Conservation (phyloP, 35 echinoderm and acorn worm genomes). For the Stichopus chloronotus region DNA sequence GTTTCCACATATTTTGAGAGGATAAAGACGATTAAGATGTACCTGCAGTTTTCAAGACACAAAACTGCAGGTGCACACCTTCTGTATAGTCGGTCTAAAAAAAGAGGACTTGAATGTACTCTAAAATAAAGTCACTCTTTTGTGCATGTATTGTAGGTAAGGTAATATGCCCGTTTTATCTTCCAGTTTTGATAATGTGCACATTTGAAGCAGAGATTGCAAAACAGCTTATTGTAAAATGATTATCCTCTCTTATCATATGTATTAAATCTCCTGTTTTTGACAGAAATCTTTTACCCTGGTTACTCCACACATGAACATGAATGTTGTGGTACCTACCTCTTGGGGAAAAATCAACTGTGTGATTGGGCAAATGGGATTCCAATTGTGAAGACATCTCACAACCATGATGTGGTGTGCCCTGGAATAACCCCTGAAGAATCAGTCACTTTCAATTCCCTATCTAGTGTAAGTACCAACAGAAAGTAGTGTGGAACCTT, state of each 20-base stretch:
- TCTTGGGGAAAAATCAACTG: neutral
- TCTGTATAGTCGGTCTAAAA: too few relatives aligned
- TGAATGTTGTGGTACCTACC: conserved; percentile 16
- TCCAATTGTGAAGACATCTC: neutral
- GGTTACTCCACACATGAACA: conserved; percentile 4
- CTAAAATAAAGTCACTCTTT: too few relatives aligned
- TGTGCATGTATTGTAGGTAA: too few relatives aligned
- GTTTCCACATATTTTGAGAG: too few relatives aligned
- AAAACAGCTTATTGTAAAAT: too few relatives aligned
- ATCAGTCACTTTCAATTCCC: conserved; percentile 29
- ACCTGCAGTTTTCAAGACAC: too few relatives aligned
- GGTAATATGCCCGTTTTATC: too few relatives aligned
- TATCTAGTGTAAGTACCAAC: conserved; percentile 21
- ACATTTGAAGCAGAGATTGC: too few relatives aligned
- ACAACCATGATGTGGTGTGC: conserved; percentile 18
- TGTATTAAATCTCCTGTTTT: neutral
- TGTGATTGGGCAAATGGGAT: neutral
- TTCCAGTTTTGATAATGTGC: too few relatives aligned
- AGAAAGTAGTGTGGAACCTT: neutral
- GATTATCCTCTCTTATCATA: neutral
- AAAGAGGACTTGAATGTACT: too few relatives aligned
- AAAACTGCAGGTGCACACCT: too few relatives aligned
- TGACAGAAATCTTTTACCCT: neutral
- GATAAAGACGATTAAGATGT: too few relatives aligned
- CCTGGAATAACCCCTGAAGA: neutral